Conservation (phyloP, 2,113 vertebrate species). For the Nerophis lumbriciformis region DNA sequence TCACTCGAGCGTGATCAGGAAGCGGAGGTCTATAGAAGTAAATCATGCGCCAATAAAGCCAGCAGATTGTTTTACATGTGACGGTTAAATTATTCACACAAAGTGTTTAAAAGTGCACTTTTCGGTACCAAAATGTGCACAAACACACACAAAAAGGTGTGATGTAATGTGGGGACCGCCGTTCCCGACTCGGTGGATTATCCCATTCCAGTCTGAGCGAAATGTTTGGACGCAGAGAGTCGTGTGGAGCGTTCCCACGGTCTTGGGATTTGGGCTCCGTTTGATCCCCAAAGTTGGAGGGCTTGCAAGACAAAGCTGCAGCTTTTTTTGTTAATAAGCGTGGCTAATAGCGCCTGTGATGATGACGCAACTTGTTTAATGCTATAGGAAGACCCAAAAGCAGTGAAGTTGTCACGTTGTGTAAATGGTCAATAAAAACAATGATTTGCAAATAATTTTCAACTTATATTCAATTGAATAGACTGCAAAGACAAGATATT, state of each 20-base stretch:
- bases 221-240: slow-evolving; percentile 26
- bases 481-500: too few species aligned
- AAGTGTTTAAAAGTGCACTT: slow-evolving; percentile 26
- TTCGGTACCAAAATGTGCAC: too few species aligned
- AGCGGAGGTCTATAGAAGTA: too few species aligned
- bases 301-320: slow-evolving; percentile 17
- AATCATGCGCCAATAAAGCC: slow-evolving; percentile 7
- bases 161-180: slow-evolving; percentile 31
- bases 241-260: slow-evolving; percentile 30
- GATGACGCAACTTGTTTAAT: too few species aligned
- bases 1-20: too few species aligned
- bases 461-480: too few species aligned
- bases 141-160: slow-evolving; percentile 1
- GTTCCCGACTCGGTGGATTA: slow-evolving; percentile 40
- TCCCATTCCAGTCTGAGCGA: slow-evolving; percentile 30
- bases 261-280: slow-evolving; percentile 12
- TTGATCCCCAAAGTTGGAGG: neutral
- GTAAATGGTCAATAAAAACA: too few species aligned
- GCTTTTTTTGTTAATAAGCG: neutral
- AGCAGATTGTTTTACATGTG: slow-evolving; percentile 38
- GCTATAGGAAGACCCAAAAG: too few species aligned
- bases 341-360: neutral
- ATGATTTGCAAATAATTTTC: too few species aligned
- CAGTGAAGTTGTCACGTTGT: too few species aligned
- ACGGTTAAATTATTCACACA: slow-evolving; percentile 45